Conservation (phyloP, 2,113 vertebrate species). For the Platysternon megacephalum region DNA sequence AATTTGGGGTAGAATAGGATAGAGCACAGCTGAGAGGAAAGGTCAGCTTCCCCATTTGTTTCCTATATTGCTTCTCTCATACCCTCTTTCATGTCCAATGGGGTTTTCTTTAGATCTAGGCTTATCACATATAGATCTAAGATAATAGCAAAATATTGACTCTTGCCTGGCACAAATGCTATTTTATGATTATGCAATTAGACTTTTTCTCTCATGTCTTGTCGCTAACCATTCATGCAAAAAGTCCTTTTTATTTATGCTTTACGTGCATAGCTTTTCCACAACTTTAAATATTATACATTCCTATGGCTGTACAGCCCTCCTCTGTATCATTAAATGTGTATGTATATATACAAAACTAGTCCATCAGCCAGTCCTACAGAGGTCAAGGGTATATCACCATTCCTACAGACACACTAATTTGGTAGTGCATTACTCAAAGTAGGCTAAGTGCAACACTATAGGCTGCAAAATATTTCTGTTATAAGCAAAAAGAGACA, state of each 20-base stretch:
- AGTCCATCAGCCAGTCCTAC: background rate
- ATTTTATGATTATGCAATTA: conserved; percentile 40
- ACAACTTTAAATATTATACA: background rate
- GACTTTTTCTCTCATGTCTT: background rate
- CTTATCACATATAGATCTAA: conserved; percentile 53
- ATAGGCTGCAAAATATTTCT: background rate
- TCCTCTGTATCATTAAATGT: background rate
- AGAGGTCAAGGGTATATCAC: background rate
- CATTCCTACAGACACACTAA: background rate
- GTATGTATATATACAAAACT: background rate
- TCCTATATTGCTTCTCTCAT: background rate
- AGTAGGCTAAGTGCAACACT: background rate
- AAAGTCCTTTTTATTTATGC: conserved; percentile 52
- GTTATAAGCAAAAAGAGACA: background rate
- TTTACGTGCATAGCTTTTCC: conserved; percentile 27
- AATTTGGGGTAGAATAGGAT: background rate
- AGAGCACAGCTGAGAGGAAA: background rate
- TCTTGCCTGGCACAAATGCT: conserved; percentile 29
- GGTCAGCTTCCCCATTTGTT: background rate
- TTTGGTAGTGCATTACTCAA: background rate
- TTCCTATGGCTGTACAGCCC: background rate
- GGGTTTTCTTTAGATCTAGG: background rate
- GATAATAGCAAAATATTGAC: too few species aligned
- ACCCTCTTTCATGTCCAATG: background rate
- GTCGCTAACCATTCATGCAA: conserved; percentile 21